These are phyloP conservation scores for Aspiorhynchus laticeps DNA, from an alignment of 2,113 vertebrate species.

Conservation along the genomic window DNA sequence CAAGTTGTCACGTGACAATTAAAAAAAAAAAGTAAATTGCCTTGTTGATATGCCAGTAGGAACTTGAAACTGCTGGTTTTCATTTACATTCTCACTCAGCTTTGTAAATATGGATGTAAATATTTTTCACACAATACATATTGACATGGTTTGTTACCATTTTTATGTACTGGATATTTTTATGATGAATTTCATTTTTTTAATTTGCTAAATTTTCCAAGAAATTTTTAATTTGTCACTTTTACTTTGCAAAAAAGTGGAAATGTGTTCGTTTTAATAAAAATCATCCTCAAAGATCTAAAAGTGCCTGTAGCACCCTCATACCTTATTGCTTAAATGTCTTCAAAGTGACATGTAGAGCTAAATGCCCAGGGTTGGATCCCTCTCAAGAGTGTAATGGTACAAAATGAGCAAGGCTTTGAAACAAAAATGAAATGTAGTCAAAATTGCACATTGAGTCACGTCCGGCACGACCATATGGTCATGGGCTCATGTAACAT, in stretches of 20 bases:
- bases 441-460: background rate
- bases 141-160: background rate
- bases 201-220: background rate
- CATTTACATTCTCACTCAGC: background rate
- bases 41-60: constrained; percentile 38
- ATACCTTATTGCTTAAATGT: constrained; percentile 9
- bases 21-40: constrained; percentile 61
- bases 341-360: constrained; percentile 5
- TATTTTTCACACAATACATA: background rate
- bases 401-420: background rate
- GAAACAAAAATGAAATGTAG: background rate
- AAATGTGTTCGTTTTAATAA: background rate
- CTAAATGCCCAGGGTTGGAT: constrained; percentile 6
- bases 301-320: background rate
- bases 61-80: constrained; percentile 41
- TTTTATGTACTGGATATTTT: background rate
- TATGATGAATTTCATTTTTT: background rate
- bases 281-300: background rate
- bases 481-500: constrained; percentile 21
- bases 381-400: background rate
- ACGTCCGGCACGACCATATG: background rate
- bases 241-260: background rate
- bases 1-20: constrained; percentile 64
- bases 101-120: background rate
- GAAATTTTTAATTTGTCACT: background rate